These are phyloP conservation scores for Mesembrinibis cayennensis DNA, from an alignment of 2,113 vertebrate genomes.

Conservation along the genomic window DNA sequence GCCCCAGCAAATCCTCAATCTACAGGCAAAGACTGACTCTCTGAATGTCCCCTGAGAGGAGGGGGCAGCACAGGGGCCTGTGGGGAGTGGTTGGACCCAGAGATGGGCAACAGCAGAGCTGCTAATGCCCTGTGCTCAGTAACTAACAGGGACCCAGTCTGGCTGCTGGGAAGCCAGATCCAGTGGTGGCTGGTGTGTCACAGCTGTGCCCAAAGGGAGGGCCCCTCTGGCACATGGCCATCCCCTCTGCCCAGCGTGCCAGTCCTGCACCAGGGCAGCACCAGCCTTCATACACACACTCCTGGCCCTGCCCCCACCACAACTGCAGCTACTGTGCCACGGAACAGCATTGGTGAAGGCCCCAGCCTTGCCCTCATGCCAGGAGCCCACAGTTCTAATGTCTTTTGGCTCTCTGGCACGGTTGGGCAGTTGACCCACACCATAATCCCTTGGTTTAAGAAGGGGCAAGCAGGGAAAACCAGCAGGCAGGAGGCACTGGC, in stretches of 20 bases:
- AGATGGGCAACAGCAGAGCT: neutral
- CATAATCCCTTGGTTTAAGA: neutral
- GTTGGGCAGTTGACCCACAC: neutral
- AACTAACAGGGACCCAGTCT: neutral
- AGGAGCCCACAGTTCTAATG: neutral
- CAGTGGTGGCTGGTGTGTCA: neutral
- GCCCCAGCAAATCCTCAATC: neutral
- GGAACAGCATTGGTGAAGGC: neutral
- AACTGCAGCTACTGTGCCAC: neutral
- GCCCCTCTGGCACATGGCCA: accelerated
- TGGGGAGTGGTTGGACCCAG: neutral
- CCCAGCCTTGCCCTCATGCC: neutral
- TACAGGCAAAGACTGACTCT: neutral
- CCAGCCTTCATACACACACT: neutral
- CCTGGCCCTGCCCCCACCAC: no score
- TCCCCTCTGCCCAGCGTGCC: accelerated
- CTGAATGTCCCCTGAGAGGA: neutral
- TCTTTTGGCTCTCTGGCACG: neutral
- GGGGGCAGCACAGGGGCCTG: neutral
- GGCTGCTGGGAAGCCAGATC: neutral
- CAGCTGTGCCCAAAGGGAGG: neutral
- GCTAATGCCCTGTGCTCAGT: neutral
- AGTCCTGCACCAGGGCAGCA: neutral
- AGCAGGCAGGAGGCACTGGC: slow-evolving; percentile 32
- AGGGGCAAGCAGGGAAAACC: slow-evolving; percentile 18